Percentiles rank a stretch among this genome's conserved stretches.
Conservation (phyloP, 2,797 vertebrate species). For the Vipera latastei region DNA sequence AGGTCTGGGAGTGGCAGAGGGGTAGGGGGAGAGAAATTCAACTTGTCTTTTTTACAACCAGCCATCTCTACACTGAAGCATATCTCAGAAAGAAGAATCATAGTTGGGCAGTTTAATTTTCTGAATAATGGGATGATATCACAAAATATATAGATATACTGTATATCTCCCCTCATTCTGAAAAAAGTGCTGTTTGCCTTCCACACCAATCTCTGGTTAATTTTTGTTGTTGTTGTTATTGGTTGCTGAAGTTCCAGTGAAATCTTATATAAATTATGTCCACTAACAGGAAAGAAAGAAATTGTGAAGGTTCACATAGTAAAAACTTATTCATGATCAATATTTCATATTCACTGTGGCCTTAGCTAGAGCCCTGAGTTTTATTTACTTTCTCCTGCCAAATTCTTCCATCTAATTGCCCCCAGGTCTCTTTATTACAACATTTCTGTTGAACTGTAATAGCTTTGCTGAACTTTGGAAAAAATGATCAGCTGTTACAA, state of each 20-base stretch:
- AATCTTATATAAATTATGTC: neutral
- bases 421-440: neutral
- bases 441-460: conserved; percentile 12
- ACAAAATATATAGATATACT: neutral
- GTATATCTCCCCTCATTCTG: neutral
- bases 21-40: neutral
- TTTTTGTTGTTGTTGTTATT: neutral
- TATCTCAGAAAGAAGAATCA: neutral
- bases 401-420: conserved; percentile 10
- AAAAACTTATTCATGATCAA: conserved; percentile 14
- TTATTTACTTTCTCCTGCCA: conserved; percentile 18
- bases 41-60: neutral
- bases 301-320: neutral
- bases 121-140: neutral
- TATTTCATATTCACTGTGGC: neutral
- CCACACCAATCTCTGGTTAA: neutral
- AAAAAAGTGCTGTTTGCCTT: neutral
- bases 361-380: neutral
- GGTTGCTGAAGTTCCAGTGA: neutral
- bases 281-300: neutral
- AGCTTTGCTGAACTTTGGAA: neutral
- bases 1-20: neutral
- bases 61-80: neutral
- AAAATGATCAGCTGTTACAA: conserved; percentile 16
- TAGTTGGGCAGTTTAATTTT: neutral